Percentiles rank a stretch among this genome's conserved stretches.
phyloP scores from a whole-genome alignment of 1,140 invertebrate genomes.

The Rhizoglyphus robini region DNA sequence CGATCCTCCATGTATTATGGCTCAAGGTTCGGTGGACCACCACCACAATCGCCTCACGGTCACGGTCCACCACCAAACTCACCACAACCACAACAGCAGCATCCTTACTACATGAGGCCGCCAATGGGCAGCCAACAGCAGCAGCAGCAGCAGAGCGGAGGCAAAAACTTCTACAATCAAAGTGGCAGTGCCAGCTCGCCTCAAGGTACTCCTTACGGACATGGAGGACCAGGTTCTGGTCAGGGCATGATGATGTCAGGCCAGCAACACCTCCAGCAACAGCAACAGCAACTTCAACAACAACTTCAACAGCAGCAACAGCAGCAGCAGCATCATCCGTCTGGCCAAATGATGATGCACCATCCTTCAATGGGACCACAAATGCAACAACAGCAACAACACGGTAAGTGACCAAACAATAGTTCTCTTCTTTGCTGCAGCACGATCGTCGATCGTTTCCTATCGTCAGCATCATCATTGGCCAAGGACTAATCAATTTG shows the following conservation, averaged over 20 bases:
- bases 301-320: constrained; percentile 27
- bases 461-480: neutral
- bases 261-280: constrained; percentile 33
- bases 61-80: neutral
- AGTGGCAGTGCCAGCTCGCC: too few relatives aligned
- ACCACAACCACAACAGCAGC: neutral
- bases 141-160: constrained; percentile 16
- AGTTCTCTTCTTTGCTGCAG: constrained; percentile 19
- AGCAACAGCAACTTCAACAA: constrained; percentile 42
- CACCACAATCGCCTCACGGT: neutral
- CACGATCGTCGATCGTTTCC: constrained; percentile 8
- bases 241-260: constrained; percentile 42
- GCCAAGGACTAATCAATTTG: too few relatives aligned
- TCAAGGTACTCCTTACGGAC: too few relatives aligned
- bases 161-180: too few relatives aligned
- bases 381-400: constrained; percentile 23
- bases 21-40: constrained; percentile 29
- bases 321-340: constrained; percentile 33
- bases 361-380: constrained; percentile 25
- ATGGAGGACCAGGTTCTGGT: constrained; percentile 8
- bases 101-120: constrained; percentile 22
- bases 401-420: constrained; percentile 23
- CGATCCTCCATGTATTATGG: constrained; percentile 47
- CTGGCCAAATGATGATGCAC: constrained; percentile 27
- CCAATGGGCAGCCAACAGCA: constrained; percentile 18